Base-by-base conservation (phyloP, 2,888 invertebrate species). In the Coenonympha arcania region DNA sequence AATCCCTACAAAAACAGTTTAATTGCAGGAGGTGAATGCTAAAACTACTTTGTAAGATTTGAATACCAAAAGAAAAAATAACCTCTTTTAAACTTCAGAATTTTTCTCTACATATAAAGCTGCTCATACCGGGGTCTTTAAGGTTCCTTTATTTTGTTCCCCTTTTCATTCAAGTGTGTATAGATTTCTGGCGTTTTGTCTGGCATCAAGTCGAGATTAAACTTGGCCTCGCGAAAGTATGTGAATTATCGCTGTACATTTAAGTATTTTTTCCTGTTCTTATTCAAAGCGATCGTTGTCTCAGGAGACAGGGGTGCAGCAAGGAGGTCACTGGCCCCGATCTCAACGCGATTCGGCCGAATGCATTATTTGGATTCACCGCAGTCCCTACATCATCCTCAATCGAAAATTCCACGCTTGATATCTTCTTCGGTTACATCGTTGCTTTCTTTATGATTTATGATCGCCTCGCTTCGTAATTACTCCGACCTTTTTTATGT, bases 401-500 rank as follows among this genome's bases (percentile, higher is more conserved):
- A 73, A 79, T 82, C 69, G 71, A 70, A 72, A 77, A 83, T 80
- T 82, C 75, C 79, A 74, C 71, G 71, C 72, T 67, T 76, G 79
- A 83, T 74, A 69, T 79, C 82, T 79, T 80, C 78, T 74, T 83
- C 69, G 70, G 71, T 70, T 69, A 69, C 66, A 61, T 61, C 64
- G 65, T 67, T 74, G 73, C 76, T 81, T 81, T 80, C 76, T 72
- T 76, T 77, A 77, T 83, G 76, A 82, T 82, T 82, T 80, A 81
- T 72, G 72, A 70, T 47, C 61, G 61, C 63, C 60, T 54, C 63
- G 64, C 62, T 56, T 63, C 54, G 65, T 73, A 75, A 76, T 76
- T 77, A 71, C 66, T 48, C 45, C 50, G 37, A 64, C 65, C 66
- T 65, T 64, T 69, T 73, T 68, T 63, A 57, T 66, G 15, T 44